Conservation (phyloP, 2,113 vertebrate genomes). For the Silurus asotus region DNA sequence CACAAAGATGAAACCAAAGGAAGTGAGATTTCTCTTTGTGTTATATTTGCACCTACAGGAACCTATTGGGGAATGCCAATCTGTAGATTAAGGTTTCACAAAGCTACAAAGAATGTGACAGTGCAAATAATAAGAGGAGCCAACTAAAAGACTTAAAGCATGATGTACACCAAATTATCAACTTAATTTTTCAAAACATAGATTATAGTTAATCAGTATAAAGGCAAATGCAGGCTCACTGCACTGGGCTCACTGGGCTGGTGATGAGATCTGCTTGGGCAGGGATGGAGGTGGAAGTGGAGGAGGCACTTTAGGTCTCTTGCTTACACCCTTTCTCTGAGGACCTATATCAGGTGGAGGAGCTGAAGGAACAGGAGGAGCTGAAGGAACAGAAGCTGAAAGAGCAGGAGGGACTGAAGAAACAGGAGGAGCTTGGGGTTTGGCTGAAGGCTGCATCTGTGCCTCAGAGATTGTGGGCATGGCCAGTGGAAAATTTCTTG, state of each 20-base stretch:
- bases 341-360: slow-evolving; percentile 24
- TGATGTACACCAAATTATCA: neutral
- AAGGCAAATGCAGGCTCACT: neutral
- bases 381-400: neutral
- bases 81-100: slow-evolving; percentile 1
- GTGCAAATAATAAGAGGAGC: neutral
- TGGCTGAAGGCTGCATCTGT: slow-evolving; percentile 14
- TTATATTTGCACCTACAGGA: neutral
- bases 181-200: neutral
- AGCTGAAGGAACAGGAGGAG: neutral
- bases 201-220: neutral
- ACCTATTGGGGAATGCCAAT: neutral
- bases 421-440: neutral
- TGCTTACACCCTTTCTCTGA: slow-evolving; percentile 58
- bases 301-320: slow-evolving; percentile 71
- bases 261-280: slow-evolving; percentile 58
- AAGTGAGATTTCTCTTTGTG: slow-evolving; percentile 24
- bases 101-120: neutral
- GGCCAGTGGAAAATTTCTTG: neutral
- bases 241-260: slow-evolving; percentile 27
- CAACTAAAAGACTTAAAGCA: neutral
- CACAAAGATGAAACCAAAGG: slow-evolving; percentile 19
- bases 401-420: neutral
- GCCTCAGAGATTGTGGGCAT: slow-evolving; percentile 21
- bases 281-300: slow-evolving; percentile 70